Percentiles rank a stretch among this genome's conserved stretches.
Evolutionary conservation across 53 echinoderm and acorn worm genomes (phyloP).

Genomic region (Antedon mediterranea): DNA sequence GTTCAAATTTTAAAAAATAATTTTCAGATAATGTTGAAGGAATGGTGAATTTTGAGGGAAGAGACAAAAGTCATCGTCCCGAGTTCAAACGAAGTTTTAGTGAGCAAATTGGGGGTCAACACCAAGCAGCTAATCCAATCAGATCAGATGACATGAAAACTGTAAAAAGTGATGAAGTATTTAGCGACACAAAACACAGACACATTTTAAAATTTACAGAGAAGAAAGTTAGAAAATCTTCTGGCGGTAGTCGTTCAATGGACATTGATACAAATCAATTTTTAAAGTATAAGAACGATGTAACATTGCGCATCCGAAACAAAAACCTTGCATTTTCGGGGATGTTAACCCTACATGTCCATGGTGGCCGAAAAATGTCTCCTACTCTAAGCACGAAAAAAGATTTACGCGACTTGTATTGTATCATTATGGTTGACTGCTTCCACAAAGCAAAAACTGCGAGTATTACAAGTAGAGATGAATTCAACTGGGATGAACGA

Average conservation of each 20-base stretch:
- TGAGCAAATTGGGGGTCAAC: background rate
- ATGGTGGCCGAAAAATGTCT: constrained; percentile 89
- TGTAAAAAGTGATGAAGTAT: background rate
- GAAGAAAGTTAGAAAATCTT: background rate
- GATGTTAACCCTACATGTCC: constrained; percentile 72
- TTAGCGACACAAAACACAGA: background rate
- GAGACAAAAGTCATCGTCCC: background rate
- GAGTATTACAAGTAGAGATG: constrained; percentile 63
- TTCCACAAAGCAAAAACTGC: constrained; percentile 98
- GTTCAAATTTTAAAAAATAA: background rate
- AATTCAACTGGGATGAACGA: constrained; percentile 94
- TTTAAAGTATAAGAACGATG: constrained; percentile 79
- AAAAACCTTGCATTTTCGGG: constrained; percentile 64
- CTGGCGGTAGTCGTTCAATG: constrained; percentile 44
- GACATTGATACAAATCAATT: constrained; percentile 84
- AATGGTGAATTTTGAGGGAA: background rate
- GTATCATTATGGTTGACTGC: constrained; percentile 83
- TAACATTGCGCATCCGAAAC: constrained; percentile 43
- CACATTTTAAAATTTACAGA: background rate
- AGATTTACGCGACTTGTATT: constrained; percentile 71
- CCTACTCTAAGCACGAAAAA: constrained; percentile 51
- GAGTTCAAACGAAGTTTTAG: background rate
- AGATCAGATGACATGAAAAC: background rate
- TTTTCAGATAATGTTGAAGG: background rate
- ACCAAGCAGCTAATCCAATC: background rate